A percentile compares a stretch with the other conserved stretches of the same genome.
These are phyloP conservation scores for Oryctolagus cuniculus DNA, from an alignment of 2,113 vertebrate species.

Conservation along the genomic window DNA sequence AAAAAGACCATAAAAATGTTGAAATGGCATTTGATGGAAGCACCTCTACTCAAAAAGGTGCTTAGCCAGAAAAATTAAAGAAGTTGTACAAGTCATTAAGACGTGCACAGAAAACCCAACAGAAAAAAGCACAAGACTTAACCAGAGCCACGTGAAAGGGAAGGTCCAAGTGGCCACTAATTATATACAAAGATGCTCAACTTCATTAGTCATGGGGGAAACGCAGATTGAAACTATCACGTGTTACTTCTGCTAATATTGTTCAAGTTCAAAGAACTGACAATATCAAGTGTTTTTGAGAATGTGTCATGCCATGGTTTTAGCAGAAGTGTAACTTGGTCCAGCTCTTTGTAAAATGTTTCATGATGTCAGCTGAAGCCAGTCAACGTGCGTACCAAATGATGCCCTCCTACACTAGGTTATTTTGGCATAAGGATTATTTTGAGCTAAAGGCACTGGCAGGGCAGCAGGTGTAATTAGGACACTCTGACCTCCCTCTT, in stretches of 20 bases:
- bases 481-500: background rate
- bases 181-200: background rate
- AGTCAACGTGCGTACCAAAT: background rate
- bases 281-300: background rate
- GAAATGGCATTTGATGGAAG: background rate
- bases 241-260: background rate
- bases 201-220: constrained; percentile 8
- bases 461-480: background rate
- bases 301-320: background rate
- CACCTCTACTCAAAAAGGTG: background rate
- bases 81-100: background rate
- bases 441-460: background rate
- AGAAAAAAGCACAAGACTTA: background rate
- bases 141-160: background rate
- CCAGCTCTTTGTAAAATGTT: background rate
- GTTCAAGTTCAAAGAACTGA: background rate
- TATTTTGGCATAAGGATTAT: background rate
- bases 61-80: constrained; percentile 1
- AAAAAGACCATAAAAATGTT: background rate
- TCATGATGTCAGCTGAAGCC: background rate
- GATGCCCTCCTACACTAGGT: background rate
- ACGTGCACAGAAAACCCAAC: background rate
- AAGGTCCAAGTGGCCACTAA: background rate
- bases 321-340: background rate
- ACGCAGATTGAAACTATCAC: background rate